These are phyloP conservation scores for Acromyrmex charruanus DNA, from an alignment of 1,140 invertebrate genomes.

Conservation along the genomic window DNA sequence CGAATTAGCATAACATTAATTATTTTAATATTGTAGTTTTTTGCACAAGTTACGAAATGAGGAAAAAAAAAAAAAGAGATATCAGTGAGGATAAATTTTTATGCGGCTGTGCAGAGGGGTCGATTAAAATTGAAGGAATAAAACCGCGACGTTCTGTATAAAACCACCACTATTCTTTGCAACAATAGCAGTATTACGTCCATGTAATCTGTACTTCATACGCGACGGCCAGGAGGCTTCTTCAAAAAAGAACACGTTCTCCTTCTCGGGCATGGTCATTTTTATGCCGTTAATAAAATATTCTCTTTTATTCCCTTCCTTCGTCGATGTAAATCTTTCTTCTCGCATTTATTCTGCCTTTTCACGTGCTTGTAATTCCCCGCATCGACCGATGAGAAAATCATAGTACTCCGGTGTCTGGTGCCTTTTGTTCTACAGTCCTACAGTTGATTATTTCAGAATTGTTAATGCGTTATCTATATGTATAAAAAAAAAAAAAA, in stretches of 20 bases:
- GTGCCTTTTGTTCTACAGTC: constrained; percentile 3
- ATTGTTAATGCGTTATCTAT: constrained; percentile 32
- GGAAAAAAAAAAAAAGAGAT: not conserved
- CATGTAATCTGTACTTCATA: constrained; percentile 57
- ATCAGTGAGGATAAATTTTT: constrained; percentile 14
- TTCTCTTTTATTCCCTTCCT: constrained; percentile 53
- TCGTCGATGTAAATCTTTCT: constrained; percentile 57
- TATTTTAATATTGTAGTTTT: constrained; percentile 50
- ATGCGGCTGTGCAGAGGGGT: not conserved
- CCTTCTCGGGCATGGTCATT: constrained; percentile 38
- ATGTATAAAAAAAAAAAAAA: not conserved
- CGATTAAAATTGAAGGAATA: constrained; percentile 42
- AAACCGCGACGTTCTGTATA: constrained; percentile 9
- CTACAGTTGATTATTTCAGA: constrained; percentile 19
- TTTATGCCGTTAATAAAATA: constrained; percentile 62
- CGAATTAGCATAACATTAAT: constrained; percentile 31
- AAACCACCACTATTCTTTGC: constrained; percentile 46
- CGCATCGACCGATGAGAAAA: constrained; percentile 39
- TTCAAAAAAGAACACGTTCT: constrained; percentile 42
- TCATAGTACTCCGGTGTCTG: not conserved
- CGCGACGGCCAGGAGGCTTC: constrained; percentile 35
- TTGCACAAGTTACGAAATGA: not conserved
- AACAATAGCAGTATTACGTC: constrained; percentile 55
- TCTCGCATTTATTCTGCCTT: constrained; percentile 56
- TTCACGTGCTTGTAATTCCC: constrained; percentile 41